phyloP scores from a whole-genome alignment of 1,140 invertebrate species.

The Drosophila sp. region DNA sequence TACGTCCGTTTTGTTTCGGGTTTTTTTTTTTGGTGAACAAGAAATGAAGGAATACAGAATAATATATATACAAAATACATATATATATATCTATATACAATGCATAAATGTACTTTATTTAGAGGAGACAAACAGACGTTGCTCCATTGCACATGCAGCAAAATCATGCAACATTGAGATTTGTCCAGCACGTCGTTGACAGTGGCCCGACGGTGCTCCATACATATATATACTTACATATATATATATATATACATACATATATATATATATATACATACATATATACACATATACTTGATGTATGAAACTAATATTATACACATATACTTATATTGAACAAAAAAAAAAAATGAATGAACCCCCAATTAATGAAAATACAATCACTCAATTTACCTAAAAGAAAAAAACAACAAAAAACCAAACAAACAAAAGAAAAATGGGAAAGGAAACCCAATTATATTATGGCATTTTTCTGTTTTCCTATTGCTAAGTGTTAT shows the following conservation, averaged over 20 bases:
- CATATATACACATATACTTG: slow-evolving; percentile 16
- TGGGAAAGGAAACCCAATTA: slow-evolving; percentile 60
- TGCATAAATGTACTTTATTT: slow-evolving; percentile 68
- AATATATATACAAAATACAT: slow-evolving; percentile 54
- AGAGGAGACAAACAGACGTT: slow-evolving; percentile 6
- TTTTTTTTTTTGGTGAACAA: slow-evolving; percentile 30
- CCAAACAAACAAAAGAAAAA: background rate
- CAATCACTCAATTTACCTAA: slow-evolving; percentile 79
- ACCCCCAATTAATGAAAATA: slow-evolving; percentile 74
- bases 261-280: slow-evolving; percentile 7
- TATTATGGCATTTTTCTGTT: slow-evolving; percentile 30
- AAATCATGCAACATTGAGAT: slow-evolving; percentile 79
- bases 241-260: slow-evolving; percentile 4
- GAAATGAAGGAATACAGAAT: slow-evolving; percentile 54
- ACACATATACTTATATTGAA: slow-evolving; percentile 17
- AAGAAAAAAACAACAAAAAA: slow-evolving; percentile 26
- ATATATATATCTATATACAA: slow-evolving; percentile 68
- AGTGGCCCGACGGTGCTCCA: slow-evolving; percentile 28
- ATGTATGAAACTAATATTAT: slow-evolving; percentile 12
- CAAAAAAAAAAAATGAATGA: slow-evolving; percentile 25
- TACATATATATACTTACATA: slow-evolving; percentile 32
- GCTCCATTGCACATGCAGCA: slow-evolving; percentile 46
- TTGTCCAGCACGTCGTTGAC: slow-evolving; percentile 71
- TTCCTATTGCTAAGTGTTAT: slow-evolving; percentile 30
- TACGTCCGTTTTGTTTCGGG: slow-evolving; percentile 15